Base-by-base conservation (phyloP, 2,888 invertebrate genomes). In the Apodemia mormo region DNA sequence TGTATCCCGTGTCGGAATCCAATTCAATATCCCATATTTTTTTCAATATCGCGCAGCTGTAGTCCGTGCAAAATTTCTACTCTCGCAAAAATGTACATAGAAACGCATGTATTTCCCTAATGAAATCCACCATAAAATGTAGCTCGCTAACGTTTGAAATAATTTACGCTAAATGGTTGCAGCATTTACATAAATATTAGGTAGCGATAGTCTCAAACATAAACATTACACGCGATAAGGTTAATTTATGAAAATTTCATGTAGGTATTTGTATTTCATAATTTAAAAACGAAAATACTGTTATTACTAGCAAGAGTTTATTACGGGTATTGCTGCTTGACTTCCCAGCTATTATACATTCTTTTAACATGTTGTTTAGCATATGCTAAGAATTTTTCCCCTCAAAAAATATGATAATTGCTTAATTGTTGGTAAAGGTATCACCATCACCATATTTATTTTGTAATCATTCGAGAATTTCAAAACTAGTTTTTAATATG, bases 141-240 rank as follows among this genome's bases (percentile, higher is more conserved):
- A 77, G 78, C 82, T 76, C 74, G 81, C 83, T 82, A 84, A 88
- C 86, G 81, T 81, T 45, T 83, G 81, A 87, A 87, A 90, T 88
- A 90, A 89, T 88, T 89, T 84, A 89, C 82, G 81, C 81, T 84
- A 82, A 88, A 88, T 85, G 85, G 87, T 87, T 86, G 86, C 80
- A 83, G 79, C 85, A 86, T 88, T 88, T 84, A 83, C 88, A 90
- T 88, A 89, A 90, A 87, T 88, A 88, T 88, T 81, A 79, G 78
- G 88, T 86, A 85, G 83, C 79, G 79, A 79, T 79, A 80, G 79
- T 77, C 75, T 86, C 83, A 82, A 86, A 88, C 88, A 88, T 90
- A 90, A 90, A 90, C 85, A 87, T 85, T 82, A 84, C 83, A 86
- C 87, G 85, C 88, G 90, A 90, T 90, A 89, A 88, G 84, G 84